Evolutionary conservation across 2,113 vertebrate species (phyloP).

Genomic region (Hucho hucho): DNA sequence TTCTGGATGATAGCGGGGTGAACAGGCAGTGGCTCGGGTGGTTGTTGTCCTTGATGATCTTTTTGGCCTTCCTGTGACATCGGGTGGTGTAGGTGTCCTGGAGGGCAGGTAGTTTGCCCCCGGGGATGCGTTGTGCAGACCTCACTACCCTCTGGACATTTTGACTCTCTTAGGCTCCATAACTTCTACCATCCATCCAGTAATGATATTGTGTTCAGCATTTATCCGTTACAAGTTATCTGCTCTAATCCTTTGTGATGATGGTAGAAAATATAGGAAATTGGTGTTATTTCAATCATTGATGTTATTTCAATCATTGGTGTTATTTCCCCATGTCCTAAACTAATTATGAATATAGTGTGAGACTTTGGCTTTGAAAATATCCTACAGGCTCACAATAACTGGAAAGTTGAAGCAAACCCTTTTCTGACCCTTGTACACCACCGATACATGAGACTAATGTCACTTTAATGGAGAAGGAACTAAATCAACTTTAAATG

Average conservation of each 20-base stretch:
- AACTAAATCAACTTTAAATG: conserved; percentile 65
- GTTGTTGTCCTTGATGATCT: too few relatives aligned
- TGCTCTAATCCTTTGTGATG: not conserved
- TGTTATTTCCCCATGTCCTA: conserved; percentile 35
- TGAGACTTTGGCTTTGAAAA: not conserved
- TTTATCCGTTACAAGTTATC: not conserved
- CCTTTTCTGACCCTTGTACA: conserved; percentile 51
- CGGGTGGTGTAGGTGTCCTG: too few relatives aligned
- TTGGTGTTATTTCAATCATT: too few relatives aligned
- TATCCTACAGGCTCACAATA: conserved; percentile 45
- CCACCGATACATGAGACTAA: conserved; percentile 57
- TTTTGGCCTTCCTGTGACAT: too few relatives aligned
- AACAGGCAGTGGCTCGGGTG: too few relatives aligned
- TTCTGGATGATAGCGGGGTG: too few relatives aligned
- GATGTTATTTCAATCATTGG: not conserved
- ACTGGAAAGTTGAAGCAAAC: conserved; percentile 44
- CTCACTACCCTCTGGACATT: too few relatives aligned
- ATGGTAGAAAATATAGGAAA: not conserved
- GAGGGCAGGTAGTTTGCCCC: too few relatives aligned
- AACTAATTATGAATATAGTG: conserved; percentile 57
- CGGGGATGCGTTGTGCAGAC: too few relatives aligned
- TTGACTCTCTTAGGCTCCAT: not conserved
- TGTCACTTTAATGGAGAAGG: conserved; percentile 63
- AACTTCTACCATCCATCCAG: conserved; percentile 1
- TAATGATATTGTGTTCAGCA: not conserved